These are phyloP conservation scores for Venturia canescens DNA, from an alignment of 1,140 invertebrate genomes.

Conservation along the genomic window DNA sequence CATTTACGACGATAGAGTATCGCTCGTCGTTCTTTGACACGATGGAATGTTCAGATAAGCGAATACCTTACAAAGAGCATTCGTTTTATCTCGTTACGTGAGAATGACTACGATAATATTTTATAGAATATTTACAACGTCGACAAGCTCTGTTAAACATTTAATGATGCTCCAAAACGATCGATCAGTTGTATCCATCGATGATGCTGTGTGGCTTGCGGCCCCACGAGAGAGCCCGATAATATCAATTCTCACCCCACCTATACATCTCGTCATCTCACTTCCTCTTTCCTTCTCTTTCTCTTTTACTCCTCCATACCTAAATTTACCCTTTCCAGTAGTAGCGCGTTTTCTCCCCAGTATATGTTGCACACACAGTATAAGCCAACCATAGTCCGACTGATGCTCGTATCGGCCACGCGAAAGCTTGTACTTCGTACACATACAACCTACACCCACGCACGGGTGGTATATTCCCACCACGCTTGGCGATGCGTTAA, in stretches of 20 bases:
- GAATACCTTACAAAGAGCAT: neutral
- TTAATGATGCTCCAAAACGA: slow-evolving; percentile 42
- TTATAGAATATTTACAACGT: slow-evolving; percentile 34
- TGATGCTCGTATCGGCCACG: slow-evolving; percentile 1
- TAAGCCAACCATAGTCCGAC: slow-evolving; percentile 24
- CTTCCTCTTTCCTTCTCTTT: neutral
- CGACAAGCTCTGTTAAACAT: slow-evolving; percentile 34
- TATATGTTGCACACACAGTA: slow-evolving; percentile 5
- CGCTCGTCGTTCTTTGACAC: slow-evolving; percentile 14
- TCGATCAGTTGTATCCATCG: slow-evolving; percentile 28
- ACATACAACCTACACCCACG: neutral
- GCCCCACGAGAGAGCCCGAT: slow-evolving; percentile 18
- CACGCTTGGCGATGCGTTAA: slow-evolving; percentile 39
- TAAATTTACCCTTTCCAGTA: neutral
- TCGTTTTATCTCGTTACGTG: slow-evolving; percentile 4
- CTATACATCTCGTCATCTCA: neutral
- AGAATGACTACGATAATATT: neutral
- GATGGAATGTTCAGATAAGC: neutral
- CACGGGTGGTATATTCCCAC: neutral
- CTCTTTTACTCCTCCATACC: neutral
- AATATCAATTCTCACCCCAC: slow-evolving; percentile 36
- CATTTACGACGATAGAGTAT: neutral
- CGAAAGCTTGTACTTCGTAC: slow-evolving; percentile 27
- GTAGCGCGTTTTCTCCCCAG: slow-evolving; percentile 10
- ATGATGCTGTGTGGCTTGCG: slow-evolving; percentile 23